Evolutionary conservation across 2,797 vertebrate species (phyloP), one percentile per base, ranked within the genome.

Genomic region (Mus caroli): DNA sequence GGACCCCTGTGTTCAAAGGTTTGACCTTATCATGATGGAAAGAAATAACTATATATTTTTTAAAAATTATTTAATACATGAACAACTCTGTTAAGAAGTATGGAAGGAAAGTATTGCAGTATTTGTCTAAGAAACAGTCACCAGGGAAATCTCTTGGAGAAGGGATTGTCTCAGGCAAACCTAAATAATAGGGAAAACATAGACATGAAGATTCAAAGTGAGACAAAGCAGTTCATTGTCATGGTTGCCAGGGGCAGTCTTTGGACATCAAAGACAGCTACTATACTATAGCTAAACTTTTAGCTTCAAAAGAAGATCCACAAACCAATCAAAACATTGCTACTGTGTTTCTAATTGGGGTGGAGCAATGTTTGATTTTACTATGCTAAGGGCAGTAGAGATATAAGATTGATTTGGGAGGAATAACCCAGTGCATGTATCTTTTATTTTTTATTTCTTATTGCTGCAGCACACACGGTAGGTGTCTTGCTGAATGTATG

Each of bases 371-470:
- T 52, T 83, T 77, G 0, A 77, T 78, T 91, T 52, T 50, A 78
- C 86, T 64, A 69, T 34, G 28, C 31, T 90, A 28, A 93, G 12
- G 79, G 3, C 14, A 50, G 56, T 1, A 50, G 52, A 71, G 91
- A 56, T 40, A 26, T 28, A 84, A 62, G 34, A 62, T 46, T 87
- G 58, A 20, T 76, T 96, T 79, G 62, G 28, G 37, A 87, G 26
- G 7, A 8, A 11, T 28, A 83, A 4, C n/a, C 12, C 50, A n/a
- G 1, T 40, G 31, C 76, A 4, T 54, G 6, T 22, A 52, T 88
- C 46, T 94, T 84, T 85, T 85, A 12, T n/a, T 86, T 86, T 69
- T 34, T 54, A 50, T 67, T 91, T 91, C 26, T 24, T 79, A 82
- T 62, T 8, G 6, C 11, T 50, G 54, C 69, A 46, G 17, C 73